These are phyloP conservation scores for Psophia crepitans DNA, from an alignment of 2,113 vertebrate species.

Conservation along the genomic window DNA sequence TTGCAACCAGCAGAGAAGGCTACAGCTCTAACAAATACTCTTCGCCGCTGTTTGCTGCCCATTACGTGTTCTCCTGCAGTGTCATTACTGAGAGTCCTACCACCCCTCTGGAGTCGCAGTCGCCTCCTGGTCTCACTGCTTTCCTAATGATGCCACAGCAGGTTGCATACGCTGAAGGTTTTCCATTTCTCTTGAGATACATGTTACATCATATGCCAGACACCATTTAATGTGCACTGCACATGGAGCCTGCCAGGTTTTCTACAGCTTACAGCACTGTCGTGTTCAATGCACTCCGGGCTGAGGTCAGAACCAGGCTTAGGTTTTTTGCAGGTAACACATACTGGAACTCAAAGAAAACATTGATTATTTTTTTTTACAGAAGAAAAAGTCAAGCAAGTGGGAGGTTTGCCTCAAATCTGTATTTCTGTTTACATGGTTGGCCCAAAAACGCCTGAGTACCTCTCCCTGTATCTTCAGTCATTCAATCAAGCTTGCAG, in stretches of 20 bases:
- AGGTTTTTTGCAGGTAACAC: neutral
- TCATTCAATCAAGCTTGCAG: neutral
- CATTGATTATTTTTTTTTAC: neutral
- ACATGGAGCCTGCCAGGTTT: neutral
- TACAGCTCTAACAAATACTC: neutral
- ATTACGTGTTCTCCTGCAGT: neutral
- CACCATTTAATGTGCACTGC: neutral
- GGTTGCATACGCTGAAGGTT: neutral
- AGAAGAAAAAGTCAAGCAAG: neutral
- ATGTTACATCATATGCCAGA: neutral
- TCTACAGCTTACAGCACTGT: neutral
- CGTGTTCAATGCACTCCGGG: neutral
- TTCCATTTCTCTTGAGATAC: neutral
- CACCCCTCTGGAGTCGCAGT: accelerated
- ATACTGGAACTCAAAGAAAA: neutral
- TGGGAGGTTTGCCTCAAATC: neutral
- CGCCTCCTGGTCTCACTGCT: accelerated
- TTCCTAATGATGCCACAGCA: neutral
- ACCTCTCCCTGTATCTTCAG: neutral
- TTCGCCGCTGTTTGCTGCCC: neutral
- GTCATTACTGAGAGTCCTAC: neutral
- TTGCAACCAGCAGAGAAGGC: neutral
- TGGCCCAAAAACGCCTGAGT: neutral
- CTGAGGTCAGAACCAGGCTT: neutral
- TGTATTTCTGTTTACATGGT: neutral